These are phyloP conservation scores for Protomyctophum bolini DNA, from an alignment of 2,113 vertebrate species.

Conservation along the genomic window DNA sequence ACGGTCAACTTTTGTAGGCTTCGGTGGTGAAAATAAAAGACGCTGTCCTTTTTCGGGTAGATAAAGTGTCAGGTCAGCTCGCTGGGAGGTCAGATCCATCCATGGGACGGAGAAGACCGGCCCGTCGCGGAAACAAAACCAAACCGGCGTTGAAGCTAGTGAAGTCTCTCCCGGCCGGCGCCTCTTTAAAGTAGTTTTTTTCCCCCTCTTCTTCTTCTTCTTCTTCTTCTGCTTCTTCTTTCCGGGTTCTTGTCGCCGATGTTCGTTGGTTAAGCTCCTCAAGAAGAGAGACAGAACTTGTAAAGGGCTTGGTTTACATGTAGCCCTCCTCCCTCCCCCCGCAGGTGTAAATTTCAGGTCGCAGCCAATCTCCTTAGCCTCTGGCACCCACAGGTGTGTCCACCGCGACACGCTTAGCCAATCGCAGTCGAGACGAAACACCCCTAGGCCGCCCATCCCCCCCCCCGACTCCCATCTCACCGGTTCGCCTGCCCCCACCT, in stretches of 20 bases:
- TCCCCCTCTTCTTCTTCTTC: slow-evolving; percentile 24
- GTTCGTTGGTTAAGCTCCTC: slow-evolving; percentile 82
- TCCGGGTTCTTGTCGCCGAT: slow-evolving; percentile 56
- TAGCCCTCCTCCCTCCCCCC: slow-evolving; percentile 83
- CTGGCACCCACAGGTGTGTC: slow-evolving; percentile 91
- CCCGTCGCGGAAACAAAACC: slow-evolving; percentile 57
- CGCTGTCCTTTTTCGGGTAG: slow-evolving; percentile 62
- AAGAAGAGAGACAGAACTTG: slow-evolving; percentile 87
- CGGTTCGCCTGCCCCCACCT: slow-evolving; percentile 29
- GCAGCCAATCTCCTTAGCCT: slow-evolving; percentile 87
- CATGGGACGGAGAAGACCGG: slow-evolving; percentile 19
- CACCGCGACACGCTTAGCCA: slow-evolving; percentile 76
- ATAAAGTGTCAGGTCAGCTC: slow-evolving; percentile 41
- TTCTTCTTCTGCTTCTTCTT: slow-evolving; percentile 15
- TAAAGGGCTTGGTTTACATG: slow-evolving; percentile 95
- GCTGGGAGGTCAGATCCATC: slow-evolving; percentile 13
- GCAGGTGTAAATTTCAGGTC: slow-evolving; percentile 91
- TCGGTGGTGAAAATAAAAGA: slow-evolving; percentile 40
- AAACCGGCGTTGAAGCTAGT: slow-evolving; percentile 53
- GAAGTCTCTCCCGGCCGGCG: slow-evolving; percentile 44
- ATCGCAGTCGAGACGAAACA: slow-evolving; percentile 56
- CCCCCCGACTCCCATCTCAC: slow-evolving; percentile 8
- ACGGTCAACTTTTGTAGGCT: slow-evolving; percentile 67
- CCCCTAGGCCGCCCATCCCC: slow-evolving; percentile 45
- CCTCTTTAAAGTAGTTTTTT: slow-evolving; percentile 42